Evolutionary conservation across 1,140 invertebrate genomes (phyloP).

Genomic region (Cheumatopsyche charites): DNA sequence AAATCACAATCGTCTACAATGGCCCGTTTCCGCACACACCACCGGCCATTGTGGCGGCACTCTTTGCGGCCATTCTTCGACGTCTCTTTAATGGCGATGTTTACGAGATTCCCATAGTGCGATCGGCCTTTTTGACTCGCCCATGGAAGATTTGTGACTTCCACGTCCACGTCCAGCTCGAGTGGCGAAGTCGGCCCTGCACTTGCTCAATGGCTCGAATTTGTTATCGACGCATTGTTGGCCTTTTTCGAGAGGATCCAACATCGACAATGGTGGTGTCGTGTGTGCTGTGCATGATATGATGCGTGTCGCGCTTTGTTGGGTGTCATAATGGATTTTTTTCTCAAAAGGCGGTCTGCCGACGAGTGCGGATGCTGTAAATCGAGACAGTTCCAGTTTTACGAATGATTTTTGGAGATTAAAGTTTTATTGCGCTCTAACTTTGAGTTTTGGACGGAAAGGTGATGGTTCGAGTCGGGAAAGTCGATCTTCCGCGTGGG

Average conservation of each 20-base stretch:
- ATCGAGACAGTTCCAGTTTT: background rate
- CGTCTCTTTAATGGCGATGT: too few species aligned
- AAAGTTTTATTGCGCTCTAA: too few species aligned
- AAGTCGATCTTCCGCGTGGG: too few species aligned
- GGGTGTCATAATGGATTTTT: background rate
- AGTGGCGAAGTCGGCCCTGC: conserved; percentile 41
- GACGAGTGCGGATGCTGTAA: background rate
- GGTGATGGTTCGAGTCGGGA: too few species aligned
- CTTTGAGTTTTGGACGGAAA: too few species aligned
- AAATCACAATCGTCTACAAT: conserved; percentile 42
- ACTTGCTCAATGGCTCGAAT: conserved; percentile 24
- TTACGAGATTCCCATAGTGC: too few species aligned
- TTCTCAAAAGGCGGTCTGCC: background rate
- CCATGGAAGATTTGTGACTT: too few species aligned
- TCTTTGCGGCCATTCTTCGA: background rate
- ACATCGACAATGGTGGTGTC: too few species aligned
- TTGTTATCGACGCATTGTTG: conserved; percentile 39
- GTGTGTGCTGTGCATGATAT: background rate
- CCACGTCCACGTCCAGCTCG: background rate
- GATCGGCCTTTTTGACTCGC: background rate
- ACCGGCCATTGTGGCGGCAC: conserved; percentile 35
- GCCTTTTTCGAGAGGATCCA: background rate
- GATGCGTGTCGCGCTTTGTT: background rate
- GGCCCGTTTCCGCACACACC: conserved; percentile 46
- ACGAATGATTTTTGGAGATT: too few species aligned